Evolutionary conservation across 2,113 vertebrate species (phyloP), one percentile per base, ranked within the genome.

Genomic region (Coptodon bakossiorum): DNA sequence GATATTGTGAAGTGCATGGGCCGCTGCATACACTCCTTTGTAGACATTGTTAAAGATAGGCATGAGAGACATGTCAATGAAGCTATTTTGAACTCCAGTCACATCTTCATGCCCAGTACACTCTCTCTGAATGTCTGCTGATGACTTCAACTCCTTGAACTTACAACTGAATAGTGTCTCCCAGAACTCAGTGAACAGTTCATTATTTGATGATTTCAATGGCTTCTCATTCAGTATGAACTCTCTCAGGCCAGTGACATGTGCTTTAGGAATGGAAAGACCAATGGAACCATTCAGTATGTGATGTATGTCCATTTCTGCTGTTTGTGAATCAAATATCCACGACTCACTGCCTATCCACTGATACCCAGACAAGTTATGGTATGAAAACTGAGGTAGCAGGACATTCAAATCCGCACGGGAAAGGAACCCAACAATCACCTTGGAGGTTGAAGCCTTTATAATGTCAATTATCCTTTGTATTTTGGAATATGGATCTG

Each of bases 291-390:
- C 45, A 48, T 48, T 0, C 0, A 48, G 45, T 17, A 48, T 48
- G 7, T 17, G 45, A 48, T 48, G 45, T 2, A 0, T 16, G 34
- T 96, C 93, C 50, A 87, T 31, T 50, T 8, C 16, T 50, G 45
- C 45, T 0, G 45, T 48, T 0, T 1, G 91, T 3, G 92, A 91
- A 57, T 96, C 95, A 56, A 87, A 89, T 12, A 97, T 96, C 96
- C 96, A 97, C 3, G 36, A 45, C 24, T 97, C 96, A 12, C 79
- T 96, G 5, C 96, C 96, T 1, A 97, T 91, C 96, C 96, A 97
- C 92, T 96, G 96, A 34, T 91, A 95, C 1, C 95, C 95, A 19
- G 90, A 95, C 48, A 97, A 43, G 80, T 96, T 96, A 50, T 96
- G 84, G 5, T 27, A 27, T 3, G 86, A 90, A 38, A 96, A 61